Evolutionary conservation across 2,797 vertebrate genomes (phyloP), one percentile per base, ranked within the genome.

Genomic region (Decapterus maruadsi): DNA sequence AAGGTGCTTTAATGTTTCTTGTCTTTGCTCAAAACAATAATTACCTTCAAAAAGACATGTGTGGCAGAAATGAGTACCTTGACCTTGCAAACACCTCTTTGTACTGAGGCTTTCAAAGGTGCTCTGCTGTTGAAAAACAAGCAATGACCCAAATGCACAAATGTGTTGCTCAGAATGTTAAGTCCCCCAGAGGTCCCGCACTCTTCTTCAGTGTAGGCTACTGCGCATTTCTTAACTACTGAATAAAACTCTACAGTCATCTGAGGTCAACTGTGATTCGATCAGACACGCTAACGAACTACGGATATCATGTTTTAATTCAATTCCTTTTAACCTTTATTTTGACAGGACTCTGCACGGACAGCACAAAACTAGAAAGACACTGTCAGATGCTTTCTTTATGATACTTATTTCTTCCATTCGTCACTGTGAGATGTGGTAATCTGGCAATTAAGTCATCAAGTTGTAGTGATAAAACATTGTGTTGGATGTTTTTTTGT

Each of bases 61-160:
- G 34, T 72, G 34, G 51, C 81, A 67, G 84, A 92, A 94, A 93
- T 93, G 64, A 94, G 77, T 76, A 89, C 80, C 84, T 89, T 87
- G 77, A 89, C 79, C 77, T 69, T 22, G 57, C 55, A 58, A 54
- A 45, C 56, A 48, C 42, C 31, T 73, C 81, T 85, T 91, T 86
- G 69, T 71, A 53, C 69, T 65, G 64, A 60, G n/a, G 72, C 80
- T 89, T 86, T 93, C 63, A 90, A 89, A 89, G 77, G 51, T 61
- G 56, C 50, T 58, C 65, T 26, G 45, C 53, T 77, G 77, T 82
- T 75, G 20, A 78, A 78, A 43, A 55, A 78, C 67, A 75, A 72
- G 62, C 36, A 64, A 59, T 73, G 72, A 86, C 68, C 74, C 9
- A 73, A 79, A 61, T 20, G 56, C 22, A 26, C 50, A 72, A 66